Evolutionary conservation across 2,113 vertebrate species (phyloP).

Genomic region (Eurypyga helias): DNA sequence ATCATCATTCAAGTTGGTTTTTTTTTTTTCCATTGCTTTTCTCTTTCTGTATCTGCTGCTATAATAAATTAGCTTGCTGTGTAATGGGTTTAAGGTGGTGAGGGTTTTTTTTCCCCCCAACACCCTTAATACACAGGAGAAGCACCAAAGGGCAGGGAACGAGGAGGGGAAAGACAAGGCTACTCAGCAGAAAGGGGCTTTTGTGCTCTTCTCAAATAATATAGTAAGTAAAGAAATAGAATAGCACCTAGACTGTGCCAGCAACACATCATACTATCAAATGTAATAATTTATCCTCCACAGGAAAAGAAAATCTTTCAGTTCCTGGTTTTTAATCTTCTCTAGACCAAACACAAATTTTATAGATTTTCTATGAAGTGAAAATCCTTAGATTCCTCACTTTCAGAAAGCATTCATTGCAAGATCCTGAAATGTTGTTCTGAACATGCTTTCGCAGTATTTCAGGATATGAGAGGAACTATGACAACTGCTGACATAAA

Average conservation of each 20-base stretch:
- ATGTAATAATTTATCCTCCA: neutral
- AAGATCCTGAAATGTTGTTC: neutral
- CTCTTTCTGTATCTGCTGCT: neutral
- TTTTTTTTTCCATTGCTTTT: neutral
- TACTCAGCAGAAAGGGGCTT: neutral
- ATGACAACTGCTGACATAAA: slow-evolving; percentile 50
- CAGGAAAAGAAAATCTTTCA: neutral
- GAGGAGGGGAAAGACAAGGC: neutral
- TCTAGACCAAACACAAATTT: neutral
- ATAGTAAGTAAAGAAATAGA: neutral
- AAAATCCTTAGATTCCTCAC: neutral
- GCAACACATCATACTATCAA: neutral
- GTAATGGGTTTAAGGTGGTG: neutral
- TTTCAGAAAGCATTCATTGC: neutral
- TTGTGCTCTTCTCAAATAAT: neutral
- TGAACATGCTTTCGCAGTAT: neutral
- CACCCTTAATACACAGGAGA: neutral
- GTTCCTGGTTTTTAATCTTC: neutral
- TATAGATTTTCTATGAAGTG: neutral
- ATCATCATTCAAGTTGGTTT: neutral
- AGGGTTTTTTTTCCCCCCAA: neutral
- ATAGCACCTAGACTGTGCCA: neutral
- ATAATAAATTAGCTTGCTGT: neutral
- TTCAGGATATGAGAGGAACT: slow-evolving; percentile 5
- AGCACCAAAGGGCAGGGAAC: neutral